These are phyloP conservation scores for Proisotoma minuta DNA, from an alignment of 2,888 invertebrate species.

Conservation along the genomic window DNA sequence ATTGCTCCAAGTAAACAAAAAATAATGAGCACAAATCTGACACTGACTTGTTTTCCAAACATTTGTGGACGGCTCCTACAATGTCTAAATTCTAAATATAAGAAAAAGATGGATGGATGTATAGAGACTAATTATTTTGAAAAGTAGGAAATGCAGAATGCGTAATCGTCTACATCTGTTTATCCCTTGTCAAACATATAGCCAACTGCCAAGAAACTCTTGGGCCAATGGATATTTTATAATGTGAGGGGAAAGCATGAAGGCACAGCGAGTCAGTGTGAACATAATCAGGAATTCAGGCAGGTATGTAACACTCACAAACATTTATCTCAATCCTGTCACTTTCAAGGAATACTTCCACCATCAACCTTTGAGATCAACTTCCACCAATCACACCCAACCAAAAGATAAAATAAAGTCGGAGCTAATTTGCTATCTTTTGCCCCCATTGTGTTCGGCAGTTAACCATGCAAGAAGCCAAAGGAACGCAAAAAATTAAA, in stretches of 20 bases:
- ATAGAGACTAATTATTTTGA: constrained; percentile 47
- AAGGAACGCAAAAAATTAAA: no score
- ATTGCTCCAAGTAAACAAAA: background rate
- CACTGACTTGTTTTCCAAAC: background rate
- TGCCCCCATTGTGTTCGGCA: no score
- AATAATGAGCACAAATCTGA: background rate
- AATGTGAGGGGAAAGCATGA: constrained; percentile 38
- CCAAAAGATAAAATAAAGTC: no score
- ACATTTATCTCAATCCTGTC: constrained; percentile 39
- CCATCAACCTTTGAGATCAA: no score
- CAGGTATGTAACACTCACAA: constrained; percentile 3
- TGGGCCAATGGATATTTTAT: constrained; percentile 14
- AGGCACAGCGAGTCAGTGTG: constrained; percentile 8
- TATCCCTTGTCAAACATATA: background rate
- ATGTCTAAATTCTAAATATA: constrained; percentile 7
- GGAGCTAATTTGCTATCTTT: no score
- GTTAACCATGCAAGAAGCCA: no score
- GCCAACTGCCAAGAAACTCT: constrained; percentile 4
- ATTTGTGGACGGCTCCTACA: background rate
- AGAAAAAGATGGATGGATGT: constrained; percentile 44
- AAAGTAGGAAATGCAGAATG: constrained; percentile 40
- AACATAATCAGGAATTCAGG: constrained; percentile 13
- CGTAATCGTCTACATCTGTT: background rate
- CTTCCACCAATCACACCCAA: no score
- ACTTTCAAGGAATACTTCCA: no score